Conservation (phyloP, 2,888 invertebrate species). For the Rhingia campestris region DNA sequence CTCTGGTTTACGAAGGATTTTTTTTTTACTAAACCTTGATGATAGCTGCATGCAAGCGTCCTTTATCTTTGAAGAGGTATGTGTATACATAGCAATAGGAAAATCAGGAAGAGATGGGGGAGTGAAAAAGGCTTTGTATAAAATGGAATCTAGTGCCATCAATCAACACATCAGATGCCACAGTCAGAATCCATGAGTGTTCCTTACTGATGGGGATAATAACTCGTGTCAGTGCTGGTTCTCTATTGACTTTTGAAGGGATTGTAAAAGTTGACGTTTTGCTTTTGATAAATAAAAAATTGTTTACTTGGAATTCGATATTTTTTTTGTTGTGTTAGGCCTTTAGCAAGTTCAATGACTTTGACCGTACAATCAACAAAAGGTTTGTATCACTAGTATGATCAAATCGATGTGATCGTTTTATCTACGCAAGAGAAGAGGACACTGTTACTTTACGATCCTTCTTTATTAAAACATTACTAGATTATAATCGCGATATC, state of each 20-base stretch:
- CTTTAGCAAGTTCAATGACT: not conserved
- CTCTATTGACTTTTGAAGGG: not conserved
- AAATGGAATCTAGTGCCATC: slow-evolving; percentile 55
- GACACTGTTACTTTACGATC: no score
- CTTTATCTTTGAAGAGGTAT: slow-evolving; percentile 21
- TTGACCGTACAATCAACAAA: not conserved
- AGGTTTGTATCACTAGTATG: no score
- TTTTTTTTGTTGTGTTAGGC: not conserved
- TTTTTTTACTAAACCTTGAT: slow-evolving; percentile 31
- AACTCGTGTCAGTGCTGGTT: slow-evolving; percentile 14
- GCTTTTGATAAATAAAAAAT: not conserved
- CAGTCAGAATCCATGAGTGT: slow-evolving; percentile 35
- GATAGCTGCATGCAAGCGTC: slow-evolving; percentile 26
- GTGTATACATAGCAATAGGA: not conserved
- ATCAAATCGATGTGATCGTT: no score
- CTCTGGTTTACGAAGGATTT: slow-evolving; percentile 44
- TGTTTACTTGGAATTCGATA: not conserved
- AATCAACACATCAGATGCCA: slow-evolving; percentile 56
- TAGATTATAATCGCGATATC: no score
- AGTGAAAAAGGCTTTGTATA: slow-evolving; percentile 30
- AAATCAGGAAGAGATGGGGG: slow-evolving; percentile 10
- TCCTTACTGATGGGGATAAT: slow-evolving; percentile 3
- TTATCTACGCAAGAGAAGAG: no score
- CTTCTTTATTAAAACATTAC: no score
- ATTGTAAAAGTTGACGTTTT: slow-evolving; percentile 5